These are phyloP conservation scores for Pygoscelis antarcticus DNA, from an alignment of 2,113 vertebrate genomes.

Conservation along the genomic window DNA sequence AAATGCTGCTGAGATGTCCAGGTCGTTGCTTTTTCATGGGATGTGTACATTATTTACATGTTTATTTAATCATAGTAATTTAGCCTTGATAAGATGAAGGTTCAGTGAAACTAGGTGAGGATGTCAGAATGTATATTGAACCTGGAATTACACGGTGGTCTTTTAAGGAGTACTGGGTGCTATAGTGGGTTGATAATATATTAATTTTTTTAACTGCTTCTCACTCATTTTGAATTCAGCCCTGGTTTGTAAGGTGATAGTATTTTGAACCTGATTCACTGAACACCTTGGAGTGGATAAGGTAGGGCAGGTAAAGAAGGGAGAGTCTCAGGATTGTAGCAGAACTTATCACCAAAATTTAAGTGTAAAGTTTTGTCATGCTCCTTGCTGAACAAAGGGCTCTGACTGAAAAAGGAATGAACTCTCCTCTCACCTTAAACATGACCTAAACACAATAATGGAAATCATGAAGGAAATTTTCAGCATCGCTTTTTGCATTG, in stretches of 20 bases:
- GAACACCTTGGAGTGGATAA: neutral
- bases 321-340: neutral
- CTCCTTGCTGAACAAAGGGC: neutral
- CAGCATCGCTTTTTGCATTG: neutral
- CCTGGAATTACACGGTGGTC: neutral
- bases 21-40: neutral
- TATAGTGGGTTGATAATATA: neutral
- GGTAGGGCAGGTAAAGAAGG: neutral
- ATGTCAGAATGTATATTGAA: neutral
- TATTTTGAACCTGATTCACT: neutral
- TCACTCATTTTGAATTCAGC: neutral
- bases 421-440: neutral
- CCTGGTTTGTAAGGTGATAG: neutral
- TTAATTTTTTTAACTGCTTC: neutral
- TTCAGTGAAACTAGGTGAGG: neutral
- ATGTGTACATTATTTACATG: neutral
- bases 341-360: neutral
- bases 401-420: neutral
- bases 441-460: neutral
- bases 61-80: neutral
- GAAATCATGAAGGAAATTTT: neutral
- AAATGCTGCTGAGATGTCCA: neutral
- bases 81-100: neutral
- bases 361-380: neutral
- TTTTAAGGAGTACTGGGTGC: neutral